These are phyloP conservation scores for Hydroisotoma schaefferi DNA, from an alignment of 2,888 invertebrate species.

Conservation along the genomic window DNA sequence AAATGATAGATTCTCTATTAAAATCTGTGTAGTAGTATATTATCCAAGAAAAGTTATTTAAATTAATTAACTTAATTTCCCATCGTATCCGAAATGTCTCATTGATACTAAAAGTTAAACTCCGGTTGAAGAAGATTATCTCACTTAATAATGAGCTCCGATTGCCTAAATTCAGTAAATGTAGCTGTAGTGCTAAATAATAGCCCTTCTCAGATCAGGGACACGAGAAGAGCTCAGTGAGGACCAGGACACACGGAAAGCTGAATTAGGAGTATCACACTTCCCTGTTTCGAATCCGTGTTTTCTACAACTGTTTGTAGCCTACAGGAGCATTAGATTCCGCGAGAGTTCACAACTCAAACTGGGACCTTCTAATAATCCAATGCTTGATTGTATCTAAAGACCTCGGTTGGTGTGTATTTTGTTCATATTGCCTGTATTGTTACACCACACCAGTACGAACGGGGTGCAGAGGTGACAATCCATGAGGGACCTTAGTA, in stretches of 20 bases:
- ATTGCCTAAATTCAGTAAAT: no score
- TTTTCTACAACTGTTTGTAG: background rate
- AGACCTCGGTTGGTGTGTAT: background rate
- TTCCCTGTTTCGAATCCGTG: background rate
- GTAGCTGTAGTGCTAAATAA: no score
- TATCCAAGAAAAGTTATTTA: no score
- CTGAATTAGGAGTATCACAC: background rate
- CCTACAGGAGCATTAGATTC: background rate
- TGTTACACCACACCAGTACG: background rate
- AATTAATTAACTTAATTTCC: no score
- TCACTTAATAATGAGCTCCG: no score
- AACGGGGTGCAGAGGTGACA: conserved; percentile 41
- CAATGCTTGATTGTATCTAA: conserved; percentile 1
- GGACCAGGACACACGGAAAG: background rate
- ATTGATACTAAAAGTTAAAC: no score
- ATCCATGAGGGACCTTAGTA: conserved; percentile 39
- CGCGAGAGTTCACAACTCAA: conserved; percentile 1
- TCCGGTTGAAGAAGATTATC: no score
- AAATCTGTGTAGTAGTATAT: no score
- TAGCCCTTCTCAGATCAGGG: background rate
- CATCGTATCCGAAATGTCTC: no score
- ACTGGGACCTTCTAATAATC: background rate
- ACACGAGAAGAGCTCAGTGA: background rate
- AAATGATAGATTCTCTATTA: no score
- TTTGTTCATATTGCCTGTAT: background rate